A percentile compares a stretch with the other conserved stretches of the same genome.
Conservation (phyloP, 2,888 invertebrate genomes). For the Xestia ashworthii region DNA sequence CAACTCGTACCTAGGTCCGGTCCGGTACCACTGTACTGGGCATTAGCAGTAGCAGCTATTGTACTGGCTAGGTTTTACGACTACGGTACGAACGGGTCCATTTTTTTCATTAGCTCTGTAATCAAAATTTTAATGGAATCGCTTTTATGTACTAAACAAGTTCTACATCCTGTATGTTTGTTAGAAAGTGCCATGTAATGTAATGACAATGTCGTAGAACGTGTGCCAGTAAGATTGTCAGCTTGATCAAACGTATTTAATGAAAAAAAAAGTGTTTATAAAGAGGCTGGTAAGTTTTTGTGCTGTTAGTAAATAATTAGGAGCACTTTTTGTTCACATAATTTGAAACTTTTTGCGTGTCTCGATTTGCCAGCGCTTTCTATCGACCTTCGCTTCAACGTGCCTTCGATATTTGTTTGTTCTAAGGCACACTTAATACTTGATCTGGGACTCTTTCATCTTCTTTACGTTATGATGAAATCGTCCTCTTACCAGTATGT, state of each 20-base stretch:
- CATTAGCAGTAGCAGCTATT: not conserved
- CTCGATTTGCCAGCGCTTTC: conserved; percentile 69
- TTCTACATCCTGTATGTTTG: conserved; percentile 21
- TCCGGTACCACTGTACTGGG: not conserved
- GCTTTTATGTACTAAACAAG: conserved; percentile 11
- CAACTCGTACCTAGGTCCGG: not conserved
- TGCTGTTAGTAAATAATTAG: conserved; percentile 48
- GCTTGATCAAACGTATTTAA: conserved; percentile 4
- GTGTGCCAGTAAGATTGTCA: not conserved
- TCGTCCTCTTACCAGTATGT: not conserved
- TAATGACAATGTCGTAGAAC: conserved; percentile 2
- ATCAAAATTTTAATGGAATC: conserved; percentile 19
- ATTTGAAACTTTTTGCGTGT: conserved; percentile 67
- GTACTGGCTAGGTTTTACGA: not conserved
- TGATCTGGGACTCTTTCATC: not conserved
- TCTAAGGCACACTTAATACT: not conserved
- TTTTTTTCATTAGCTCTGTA: conserved; percentile 2
- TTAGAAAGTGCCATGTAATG: conserved; percentile 24
- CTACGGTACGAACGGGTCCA: not conserved
- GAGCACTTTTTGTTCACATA: conserved; percentile 64
- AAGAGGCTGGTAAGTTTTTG: conserved; percentile 42
- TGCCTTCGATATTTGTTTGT: not conserved
- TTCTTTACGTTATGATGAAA: not conserved
- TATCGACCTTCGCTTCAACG: conserved; percentile 70
- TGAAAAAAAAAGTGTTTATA: conserved; percentile 12